These are phyloP conservation scores for Wiebesia pumilae DNA, from an alignment of 1,140 invertebrate genomes.

Conservation along the genomic window DNA sequence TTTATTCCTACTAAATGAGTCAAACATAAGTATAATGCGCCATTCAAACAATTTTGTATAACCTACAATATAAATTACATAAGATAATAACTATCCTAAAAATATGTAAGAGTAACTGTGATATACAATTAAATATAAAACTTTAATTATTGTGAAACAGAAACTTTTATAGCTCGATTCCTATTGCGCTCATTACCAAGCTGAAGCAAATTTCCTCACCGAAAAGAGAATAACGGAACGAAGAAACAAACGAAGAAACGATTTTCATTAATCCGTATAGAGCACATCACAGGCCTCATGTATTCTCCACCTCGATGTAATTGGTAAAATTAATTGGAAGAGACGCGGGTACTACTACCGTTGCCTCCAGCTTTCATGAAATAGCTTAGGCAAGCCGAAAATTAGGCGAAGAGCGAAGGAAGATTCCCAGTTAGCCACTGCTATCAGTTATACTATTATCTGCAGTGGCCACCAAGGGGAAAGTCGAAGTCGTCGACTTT, in stretches of 20 bases:
- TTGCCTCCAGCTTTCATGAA: slow-evolving; percentile 1
- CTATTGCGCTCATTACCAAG: background rate
- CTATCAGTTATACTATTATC: slow-evolving; percentile 75
- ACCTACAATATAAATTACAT: too few species aligned
- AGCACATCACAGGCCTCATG: background rate
- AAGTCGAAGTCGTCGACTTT: slow-evolving; percentile 53
- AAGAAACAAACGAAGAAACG: background rate
- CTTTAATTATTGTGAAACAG: background rate
- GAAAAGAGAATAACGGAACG: background rate
- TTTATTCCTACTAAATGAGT: too few species aligned
- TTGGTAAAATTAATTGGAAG: slow-evolving; percentile 53
- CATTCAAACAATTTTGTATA: too few species aligned
- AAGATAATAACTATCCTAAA: too few species aligned
- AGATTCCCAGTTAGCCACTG: slow-evolving; percentile 67
- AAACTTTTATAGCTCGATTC: background rate
- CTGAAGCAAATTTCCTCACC: background rate
- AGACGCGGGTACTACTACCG: slow-evolving; percentile 26
- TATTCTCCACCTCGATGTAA: slow-evolving; percentile 7
- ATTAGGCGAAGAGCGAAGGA: slow-evolving; percentile 68
- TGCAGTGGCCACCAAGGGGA: slow-evolving; percentile 62
- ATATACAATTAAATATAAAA: background rate
- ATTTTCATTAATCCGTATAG: slow-evolving; percentile 38
- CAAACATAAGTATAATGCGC: too few species aligned
- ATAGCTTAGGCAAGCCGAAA: slow-evolving; percentile 71
- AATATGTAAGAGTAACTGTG: too few species aligned